Conservation (phyloP, 2,113 vertebrate species). For the Lepus americanus region DNA sequence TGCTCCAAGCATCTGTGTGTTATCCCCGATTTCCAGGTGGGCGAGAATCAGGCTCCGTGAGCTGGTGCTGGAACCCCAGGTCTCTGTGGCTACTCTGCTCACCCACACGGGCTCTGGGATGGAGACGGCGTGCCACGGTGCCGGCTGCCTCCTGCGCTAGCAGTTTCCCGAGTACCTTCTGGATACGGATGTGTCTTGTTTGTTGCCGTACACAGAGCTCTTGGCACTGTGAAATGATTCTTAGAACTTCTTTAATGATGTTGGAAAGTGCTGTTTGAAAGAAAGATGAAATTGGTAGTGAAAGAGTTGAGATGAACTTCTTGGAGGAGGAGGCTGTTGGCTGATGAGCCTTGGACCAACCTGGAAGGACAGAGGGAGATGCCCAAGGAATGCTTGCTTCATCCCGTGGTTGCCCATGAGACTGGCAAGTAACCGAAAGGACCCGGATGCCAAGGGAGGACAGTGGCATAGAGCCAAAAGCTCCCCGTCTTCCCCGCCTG, state of each 20-base stretch:
- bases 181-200: background rate
- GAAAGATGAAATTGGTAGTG: background rate
- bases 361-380: background rate
- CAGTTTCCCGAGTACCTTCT: background rate
- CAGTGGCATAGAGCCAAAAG: background rate
- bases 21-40: background rate
- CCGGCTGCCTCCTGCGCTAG: accelerated
- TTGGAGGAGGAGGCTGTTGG: background rate
- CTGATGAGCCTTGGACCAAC: background rate
- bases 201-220: background rate
- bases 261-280: background rate
- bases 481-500: background rate
- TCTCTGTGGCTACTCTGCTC: background rate
- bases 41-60: background rate
- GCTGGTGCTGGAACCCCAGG: background rate
- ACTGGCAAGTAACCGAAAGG: background rate
- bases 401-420: background rate
- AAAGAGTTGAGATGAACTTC: background rate
- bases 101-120: background rate
- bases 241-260: background rate
- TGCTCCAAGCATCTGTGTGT: too few relatives aligned
- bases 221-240: background rate
- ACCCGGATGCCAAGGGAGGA: background rate
- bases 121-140: accelerated
- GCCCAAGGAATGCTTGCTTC: background rate